Conservation (phyloP, 2,888 invertebrate species). For the Nasonovia ribisnigri region DNA sequence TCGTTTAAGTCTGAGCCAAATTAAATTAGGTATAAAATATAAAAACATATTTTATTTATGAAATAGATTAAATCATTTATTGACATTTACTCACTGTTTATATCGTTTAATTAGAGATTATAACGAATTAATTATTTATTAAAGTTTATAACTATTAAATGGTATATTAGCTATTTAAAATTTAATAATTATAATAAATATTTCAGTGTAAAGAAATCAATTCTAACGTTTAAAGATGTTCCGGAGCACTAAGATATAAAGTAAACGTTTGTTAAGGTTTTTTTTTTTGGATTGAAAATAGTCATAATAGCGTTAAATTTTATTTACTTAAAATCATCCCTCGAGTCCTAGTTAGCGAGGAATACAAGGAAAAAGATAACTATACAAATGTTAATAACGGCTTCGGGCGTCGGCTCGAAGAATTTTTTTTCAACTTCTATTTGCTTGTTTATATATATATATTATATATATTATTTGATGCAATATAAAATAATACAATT, state of each 20-base stretch:
- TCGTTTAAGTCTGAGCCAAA: neutral
- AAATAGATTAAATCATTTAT: neutral
- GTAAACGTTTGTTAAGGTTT: constrained; percentile 1
- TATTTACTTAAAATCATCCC: constrained; percentile 35
- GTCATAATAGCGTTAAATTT: constrained; percentile 29
- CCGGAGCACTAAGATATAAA: neutral
- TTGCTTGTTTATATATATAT: neutral
- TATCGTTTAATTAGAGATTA: neutral
- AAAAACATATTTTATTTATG: neutral
- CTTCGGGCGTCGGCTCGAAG: constrained; percentile 19
- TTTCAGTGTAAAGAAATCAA: neutral
- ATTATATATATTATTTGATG: neutral
- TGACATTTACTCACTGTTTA: neutral
- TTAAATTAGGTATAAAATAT: neutral
- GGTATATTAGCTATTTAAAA: neutral
- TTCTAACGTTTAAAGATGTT: neutral
- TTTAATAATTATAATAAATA: neutral
- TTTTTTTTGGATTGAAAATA: constrained; percentile 25
- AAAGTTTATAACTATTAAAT: neutral
- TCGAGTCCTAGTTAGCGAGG: neutral
- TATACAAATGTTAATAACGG: constrained; percentile 43
- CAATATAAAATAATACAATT: constrained; percentile 46
- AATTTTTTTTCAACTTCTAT: constrained; percentile 32
- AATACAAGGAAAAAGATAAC: constrained; percentile 31
- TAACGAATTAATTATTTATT: neutral